Evolutionary conservation across 2,888 invertebrate species (phyloP).

Genomic region (Microctonus hyperodae): DNA sequence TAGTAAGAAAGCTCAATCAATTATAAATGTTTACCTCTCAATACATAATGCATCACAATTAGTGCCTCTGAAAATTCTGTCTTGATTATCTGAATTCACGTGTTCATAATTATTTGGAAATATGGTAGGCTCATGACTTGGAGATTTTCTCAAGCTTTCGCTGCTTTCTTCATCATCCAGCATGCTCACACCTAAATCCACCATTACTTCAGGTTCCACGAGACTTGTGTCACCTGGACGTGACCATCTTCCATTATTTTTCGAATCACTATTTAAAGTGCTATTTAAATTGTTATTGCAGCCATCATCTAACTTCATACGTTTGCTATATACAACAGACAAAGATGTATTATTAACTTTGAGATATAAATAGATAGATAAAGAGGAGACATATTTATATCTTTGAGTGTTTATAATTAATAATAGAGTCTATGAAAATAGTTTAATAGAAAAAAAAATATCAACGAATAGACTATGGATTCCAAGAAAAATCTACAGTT

Average conservation of each 20-base stretch:
- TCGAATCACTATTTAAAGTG: conserved; percentile 45
- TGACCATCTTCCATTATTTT: conserved; percentile 51
- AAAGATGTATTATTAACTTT: no score
- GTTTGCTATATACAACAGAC: conserved; percentile 49
- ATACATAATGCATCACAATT: conserved; percentile 44
- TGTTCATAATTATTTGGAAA: conserved; percentile 46
- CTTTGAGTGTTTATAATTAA: no score
- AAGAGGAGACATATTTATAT: no score
- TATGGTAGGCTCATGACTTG: conserved; percentile 57
- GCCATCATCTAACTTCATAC: conserved; percentile 54
- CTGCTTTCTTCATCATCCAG: conserved; percentile 64
- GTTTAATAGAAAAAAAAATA: not conserved
- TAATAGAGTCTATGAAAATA: no score
- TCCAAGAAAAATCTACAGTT: not conserved
- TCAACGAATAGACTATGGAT: not conserved
- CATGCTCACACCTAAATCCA: conserved; percentile 71
- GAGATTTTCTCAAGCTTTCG: conserved; percentile 54
- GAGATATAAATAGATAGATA: no score
- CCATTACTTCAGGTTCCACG: conserved; percentile 65
- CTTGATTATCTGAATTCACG: conserved; percentile 42
- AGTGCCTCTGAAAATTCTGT: conserved; percentile 43
- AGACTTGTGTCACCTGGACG: conserved; percentile 56
- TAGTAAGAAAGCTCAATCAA: not conserved
- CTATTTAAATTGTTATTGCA: conserved; percentile 57
- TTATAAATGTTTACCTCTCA: conserved; percentile 46